These are phyloP conservation scores for Heliocidaris erythrogramma DNA, from an alignment of 35 echinoderm and acorn worm genomes.

Conservation along the genomic window DNA sequence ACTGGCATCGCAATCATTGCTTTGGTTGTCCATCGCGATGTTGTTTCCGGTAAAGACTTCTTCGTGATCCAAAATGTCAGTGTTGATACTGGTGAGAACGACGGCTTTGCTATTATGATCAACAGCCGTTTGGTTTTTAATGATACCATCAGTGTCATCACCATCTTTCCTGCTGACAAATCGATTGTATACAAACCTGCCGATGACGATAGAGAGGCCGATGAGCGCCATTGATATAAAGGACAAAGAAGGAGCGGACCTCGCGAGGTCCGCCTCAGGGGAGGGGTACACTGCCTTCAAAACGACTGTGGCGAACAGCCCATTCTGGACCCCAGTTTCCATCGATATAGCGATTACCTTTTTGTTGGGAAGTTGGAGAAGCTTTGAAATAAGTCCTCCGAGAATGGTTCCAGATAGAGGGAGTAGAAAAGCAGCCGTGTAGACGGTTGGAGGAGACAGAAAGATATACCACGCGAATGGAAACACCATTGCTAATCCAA, in stretches of 20 bases:
- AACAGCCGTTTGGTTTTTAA: background rate
- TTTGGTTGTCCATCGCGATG: background rate
- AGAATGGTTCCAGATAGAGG: constrained; percentile 42
- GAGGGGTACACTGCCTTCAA: constrained; percentile 36
- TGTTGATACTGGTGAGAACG: background rate
- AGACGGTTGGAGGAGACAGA: background rate
- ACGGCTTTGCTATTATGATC: background rate
- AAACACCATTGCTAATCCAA: background rate
- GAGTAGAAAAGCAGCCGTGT: constrained; percentile 21
- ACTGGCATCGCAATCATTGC: no score
- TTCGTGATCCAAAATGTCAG: background rate
- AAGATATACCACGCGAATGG: constrained; percentile 42
- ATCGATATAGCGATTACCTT: constrained; percentile 51
- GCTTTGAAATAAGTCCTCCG: constrained; percentile 53
- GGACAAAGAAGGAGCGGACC: background rate
- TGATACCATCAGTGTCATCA: background rate
- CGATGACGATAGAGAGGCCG: background rate
- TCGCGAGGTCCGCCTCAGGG: constrained; percentile 59
- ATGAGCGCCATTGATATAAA: background rate
- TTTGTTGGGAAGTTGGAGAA: background rate
- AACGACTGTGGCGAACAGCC: constrained; percentile 24
- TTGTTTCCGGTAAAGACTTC: background rate
- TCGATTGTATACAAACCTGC: background rate
- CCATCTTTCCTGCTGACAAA: background rate
- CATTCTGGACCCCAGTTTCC: constrained; percentile 76